Conservation (phyloP, 2,797 vertebrate species). For the Phataginus tricuspis region DNA sequence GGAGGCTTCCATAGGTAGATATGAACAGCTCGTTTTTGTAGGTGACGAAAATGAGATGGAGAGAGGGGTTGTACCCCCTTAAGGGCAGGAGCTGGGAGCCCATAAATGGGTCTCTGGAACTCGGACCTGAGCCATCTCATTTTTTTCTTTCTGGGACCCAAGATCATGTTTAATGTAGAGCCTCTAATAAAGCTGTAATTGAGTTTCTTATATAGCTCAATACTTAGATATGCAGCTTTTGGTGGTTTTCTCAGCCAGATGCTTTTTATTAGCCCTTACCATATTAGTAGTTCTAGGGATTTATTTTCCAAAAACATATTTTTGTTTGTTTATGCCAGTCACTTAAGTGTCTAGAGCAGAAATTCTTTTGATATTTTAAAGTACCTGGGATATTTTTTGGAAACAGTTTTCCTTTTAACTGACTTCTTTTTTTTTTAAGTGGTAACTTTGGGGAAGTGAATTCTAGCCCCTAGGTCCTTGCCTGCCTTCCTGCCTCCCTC, state of each 20-base stretch:
- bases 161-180: not conserved
- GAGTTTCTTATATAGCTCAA: not conserved
- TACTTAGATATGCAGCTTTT: not conserved
- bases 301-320: not conserved
- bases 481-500: not conserved
- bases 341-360: not conserved
- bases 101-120: not conserved
- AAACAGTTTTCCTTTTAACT: not conserved
- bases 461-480: not conserved
- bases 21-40: not conserved
- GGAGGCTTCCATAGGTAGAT: not conserved
- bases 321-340: not conserved
- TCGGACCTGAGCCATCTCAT: accelerated
- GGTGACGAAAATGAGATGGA: not conserved
- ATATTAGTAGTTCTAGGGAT: not conserved
- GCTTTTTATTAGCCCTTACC: not conserved
- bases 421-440: not conserved
- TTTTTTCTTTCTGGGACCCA: not conserved
- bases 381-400: not conserved
- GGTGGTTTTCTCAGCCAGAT: not conserved
- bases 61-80: not conserved
- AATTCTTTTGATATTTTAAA: conserved; percentile 12
- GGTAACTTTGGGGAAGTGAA: not conserved
- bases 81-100: not conserved
- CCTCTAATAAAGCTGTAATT: not conserved